Conservation (phyloP, 2,797 vertebrate species). For the Anas bernieri region DNA sequence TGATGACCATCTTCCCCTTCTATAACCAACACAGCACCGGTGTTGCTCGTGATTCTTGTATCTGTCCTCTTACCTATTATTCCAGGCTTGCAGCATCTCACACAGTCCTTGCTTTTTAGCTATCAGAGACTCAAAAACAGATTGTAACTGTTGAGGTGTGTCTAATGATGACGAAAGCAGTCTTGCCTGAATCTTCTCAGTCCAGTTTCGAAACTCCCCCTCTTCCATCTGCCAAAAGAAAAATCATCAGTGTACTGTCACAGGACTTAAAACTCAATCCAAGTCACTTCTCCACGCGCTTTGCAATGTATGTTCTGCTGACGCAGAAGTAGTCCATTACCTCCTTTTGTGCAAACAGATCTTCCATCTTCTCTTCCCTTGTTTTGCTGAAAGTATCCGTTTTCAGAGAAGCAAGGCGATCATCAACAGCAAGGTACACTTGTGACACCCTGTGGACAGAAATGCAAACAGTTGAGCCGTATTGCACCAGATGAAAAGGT, state of each 20-base stretch:
- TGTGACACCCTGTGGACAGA: constrained; percentile 85
- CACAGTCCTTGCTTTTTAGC: constrained; percentile 96
- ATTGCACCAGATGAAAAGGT: not conserved
- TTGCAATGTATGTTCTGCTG: not conserved
- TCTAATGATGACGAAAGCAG: constrained; percentile 86
- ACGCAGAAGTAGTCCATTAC: constrained; percentile 69
- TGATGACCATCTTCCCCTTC: not conserved
- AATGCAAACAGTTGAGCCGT: not conserved
- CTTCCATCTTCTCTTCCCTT: constrained; percentile 98
- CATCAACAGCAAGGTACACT: constrained; percentile 94
- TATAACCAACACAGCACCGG: not conserved
- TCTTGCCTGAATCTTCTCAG: constrained; percentile 92
- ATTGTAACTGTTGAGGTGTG: constrained; percentile 90
- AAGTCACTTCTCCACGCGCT: not conserved
- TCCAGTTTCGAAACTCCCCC: constrained; percentile 91
- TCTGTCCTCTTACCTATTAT: constrained; percentile 82
- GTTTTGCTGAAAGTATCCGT: constrained; percentile 98
- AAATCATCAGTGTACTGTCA: not conserved
- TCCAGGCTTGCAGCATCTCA: constrained; percentile 96
- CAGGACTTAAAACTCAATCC: not conserved
- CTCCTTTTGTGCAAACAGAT: constrained; percentile 98
- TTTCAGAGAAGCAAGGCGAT: constrained; percentile 97
- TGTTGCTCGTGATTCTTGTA: not conserved
- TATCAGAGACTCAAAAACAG: constrained; percentile 90
- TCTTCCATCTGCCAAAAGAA: constrained; percentile 90